Percentiles rank a stretch among this genome's conserved stretches.
These are phyloP conservation scores for Glareola pratincola DNA, from an alignment of 2,113 vertebrate genomes.

Conservation along the genomic window DNA sequence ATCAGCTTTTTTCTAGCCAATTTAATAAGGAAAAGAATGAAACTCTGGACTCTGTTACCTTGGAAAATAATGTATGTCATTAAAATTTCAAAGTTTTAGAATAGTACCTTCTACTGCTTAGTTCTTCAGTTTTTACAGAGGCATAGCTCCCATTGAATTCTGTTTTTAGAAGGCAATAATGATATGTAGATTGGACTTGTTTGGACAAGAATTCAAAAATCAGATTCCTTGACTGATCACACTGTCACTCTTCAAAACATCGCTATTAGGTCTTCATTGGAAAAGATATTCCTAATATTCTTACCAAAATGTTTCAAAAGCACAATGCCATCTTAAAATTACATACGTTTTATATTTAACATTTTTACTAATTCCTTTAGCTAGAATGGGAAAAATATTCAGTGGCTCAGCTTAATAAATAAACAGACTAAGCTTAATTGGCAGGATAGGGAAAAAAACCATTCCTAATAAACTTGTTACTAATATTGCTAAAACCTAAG, in stretches of 20 bases:
- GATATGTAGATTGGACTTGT: slow-evolving; percentile 59
- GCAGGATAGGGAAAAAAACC: neutral
- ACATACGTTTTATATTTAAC: neutral
- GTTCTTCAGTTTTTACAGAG: slow-evolving; percentile 27
- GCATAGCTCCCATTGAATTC: slow-evolving; percentile 44
- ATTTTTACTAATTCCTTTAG: neutral
- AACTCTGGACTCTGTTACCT: neutral
- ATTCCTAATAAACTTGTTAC: neutral
- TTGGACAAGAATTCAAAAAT: slow-evolving; percentile 66
- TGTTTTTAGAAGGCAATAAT: slow-evolving; percentile 58
- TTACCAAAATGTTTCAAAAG: slow-evolving; percentile 27
- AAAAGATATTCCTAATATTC: slow-evolving; percentile 27
- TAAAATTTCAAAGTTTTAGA: slow-evolving; percentile 22
- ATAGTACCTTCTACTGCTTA: slow-evolving; percentile 24
- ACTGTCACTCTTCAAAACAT: slow-evolving; percentile 52
- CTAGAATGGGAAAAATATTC: neutral
- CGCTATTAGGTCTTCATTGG: neutral
- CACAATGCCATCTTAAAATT: neutral
- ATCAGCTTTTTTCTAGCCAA: neutral
- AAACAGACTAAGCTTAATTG: neutral
- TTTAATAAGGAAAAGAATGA: neutral
- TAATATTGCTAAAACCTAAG: neutral
- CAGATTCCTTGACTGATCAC: slow-evolving; percentile 46
- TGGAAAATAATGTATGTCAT: neutral
- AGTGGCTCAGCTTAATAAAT: neutral